Evolutionary conservation across 2,113 vertebrate genomes (phyloP).

Genomic region (Pandion haliaetus): DNA sequence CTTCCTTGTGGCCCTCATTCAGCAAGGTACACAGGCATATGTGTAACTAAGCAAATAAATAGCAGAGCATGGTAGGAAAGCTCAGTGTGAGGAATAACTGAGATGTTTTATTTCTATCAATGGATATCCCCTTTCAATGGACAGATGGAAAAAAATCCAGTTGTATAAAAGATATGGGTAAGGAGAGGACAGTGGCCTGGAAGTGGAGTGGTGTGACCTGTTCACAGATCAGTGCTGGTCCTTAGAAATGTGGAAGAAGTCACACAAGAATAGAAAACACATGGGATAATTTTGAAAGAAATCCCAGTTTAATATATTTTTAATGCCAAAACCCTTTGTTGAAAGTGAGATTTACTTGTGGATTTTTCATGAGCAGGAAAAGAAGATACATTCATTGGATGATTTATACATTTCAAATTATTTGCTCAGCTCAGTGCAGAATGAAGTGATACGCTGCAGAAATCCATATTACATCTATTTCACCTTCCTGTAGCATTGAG

Average conservation of each 20-base stretch:
- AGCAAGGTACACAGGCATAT: neutral
- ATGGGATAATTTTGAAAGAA: neutral
- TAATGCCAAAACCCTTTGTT: conserved; percentile 8
- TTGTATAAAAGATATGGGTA: neutral
- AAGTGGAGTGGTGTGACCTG: neutral
- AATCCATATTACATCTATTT: conserved; percentile 57
- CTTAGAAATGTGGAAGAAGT: neutral
- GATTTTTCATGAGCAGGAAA: conserved; percentile 33
- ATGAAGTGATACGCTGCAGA: conserved; percentile 30
- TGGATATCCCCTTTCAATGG: neutral
- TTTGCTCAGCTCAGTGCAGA: conserved; percentile 9
- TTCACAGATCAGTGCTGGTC: neutral
- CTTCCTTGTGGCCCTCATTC: conserved; percentile 11
- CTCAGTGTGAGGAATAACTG: neutral
- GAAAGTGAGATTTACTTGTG: conserved; percentile 17
- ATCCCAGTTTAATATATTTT: conserved; percentile 7
- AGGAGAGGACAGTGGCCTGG: neutral
- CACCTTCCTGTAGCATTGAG: conserved; percentile 64
- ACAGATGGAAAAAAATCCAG: neutral
- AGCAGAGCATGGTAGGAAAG: neutral
- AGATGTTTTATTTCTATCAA: neutral
- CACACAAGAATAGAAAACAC: neutral
- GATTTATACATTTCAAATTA: conserved; percentile 48
- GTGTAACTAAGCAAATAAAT: conserved; percentile 29
- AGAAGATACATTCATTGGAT: neutral